Evolutionary conservation across 2,888 invertebrate species (phyloP).

Genomic region (Hemistola chrysoprasaria): DNA sequence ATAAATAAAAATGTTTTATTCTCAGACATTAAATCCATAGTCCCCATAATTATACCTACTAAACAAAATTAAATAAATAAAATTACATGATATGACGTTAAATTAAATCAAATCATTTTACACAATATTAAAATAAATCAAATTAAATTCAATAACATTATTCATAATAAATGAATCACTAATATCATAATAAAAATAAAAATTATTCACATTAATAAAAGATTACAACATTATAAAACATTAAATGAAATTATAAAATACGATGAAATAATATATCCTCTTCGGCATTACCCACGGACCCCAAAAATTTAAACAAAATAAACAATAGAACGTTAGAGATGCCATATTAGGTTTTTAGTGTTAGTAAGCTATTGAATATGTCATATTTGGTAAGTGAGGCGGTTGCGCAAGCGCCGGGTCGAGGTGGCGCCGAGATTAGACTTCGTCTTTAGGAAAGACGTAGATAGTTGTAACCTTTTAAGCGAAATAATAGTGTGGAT

Average conservation of each 20-base stretch:
- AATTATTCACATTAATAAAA: no score
- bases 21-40: no score
- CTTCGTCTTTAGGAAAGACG: constrained; percentile 45
- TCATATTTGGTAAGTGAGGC: constrained; percentile 65
- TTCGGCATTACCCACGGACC: constrained; percentile 8
- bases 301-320: constrained; percentile 15
- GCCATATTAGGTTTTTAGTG: constrained; percentile 54
- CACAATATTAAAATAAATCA: no score
- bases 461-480: constrained; percentile 32
- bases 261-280: no score
- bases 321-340: constrained; percentile 35
- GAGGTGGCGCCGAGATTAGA: constrained; percentile 55
- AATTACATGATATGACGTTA: no score
- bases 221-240: not conserved
- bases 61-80: no score
- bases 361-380: constrained; percentile 59
- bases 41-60: no score
- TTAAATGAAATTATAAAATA: not conserved
- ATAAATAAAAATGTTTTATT: no score
- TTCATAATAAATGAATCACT: no score
- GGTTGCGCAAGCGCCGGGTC: constrained; percentile 56
- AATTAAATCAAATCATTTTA: no score
- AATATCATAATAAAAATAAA: no score
- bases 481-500: constrained; percentile 36
- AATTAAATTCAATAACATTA: no score